A percentile compares a stretch with the other conserved stretches of the same genome.
phyloP scores from a whole-genome alignment of 2,888 invertebrate species.

The Invenusta paracnida region DNA sequence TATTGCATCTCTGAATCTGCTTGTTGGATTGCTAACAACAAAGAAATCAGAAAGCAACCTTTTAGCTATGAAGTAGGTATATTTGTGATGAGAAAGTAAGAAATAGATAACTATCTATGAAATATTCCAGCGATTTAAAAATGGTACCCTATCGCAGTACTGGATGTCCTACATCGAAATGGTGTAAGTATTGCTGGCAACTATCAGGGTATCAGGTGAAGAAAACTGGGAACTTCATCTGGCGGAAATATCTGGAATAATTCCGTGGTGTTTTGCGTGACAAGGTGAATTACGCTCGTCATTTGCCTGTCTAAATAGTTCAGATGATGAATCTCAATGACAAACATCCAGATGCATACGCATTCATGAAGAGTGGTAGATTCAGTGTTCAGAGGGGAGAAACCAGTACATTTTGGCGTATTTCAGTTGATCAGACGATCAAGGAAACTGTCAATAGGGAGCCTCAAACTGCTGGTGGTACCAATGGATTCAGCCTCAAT shows the following conservation, averaged over 20 bases:
- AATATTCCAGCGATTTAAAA: conserved; percentile 32
- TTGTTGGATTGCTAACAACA: neutral
- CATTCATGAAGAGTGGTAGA: conserved; percentile 41
- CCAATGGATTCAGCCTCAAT: conserved; percentile 32
- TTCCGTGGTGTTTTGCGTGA: conserved; percentile 49
- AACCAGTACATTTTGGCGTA: conserved; percentile 47
- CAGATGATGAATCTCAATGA: conserved; percentile 44
- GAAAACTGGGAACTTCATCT: conserved; percentile 48
- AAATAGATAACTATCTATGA: no score
- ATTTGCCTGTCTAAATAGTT: conserved; percentile 45
- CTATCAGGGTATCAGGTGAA: conserved; percentile 45
- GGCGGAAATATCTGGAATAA: conserved; percentile 43
- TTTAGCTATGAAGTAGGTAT: neutral
- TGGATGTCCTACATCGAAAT: conserved; percentile 49
- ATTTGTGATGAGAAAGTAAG: neutral
- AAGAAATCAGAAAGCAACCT: neutral
- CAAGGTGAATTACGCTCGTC: conserved; percentile 48
- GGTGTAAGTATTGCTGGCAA: conserved; percentile 45
- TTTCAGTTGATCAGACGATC: conserved; percentile 40
- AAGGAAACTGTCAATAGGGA: conserved; percentile 46
- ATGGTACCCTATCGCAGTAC: conserved; percentile 43
- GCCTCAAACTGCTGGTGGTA: conserved; percentile 47
- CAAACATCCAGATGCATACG: conserved; percentile 37
- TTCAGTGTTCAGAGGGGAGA: conserved; percentile 45
- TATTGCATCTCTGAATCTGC: neutral